Percentiles rank a stretch among this genome's conserved stretches.
Conservation (phyloP, 2,888 invertebrate species). For the Caprella mutica region DNA sequence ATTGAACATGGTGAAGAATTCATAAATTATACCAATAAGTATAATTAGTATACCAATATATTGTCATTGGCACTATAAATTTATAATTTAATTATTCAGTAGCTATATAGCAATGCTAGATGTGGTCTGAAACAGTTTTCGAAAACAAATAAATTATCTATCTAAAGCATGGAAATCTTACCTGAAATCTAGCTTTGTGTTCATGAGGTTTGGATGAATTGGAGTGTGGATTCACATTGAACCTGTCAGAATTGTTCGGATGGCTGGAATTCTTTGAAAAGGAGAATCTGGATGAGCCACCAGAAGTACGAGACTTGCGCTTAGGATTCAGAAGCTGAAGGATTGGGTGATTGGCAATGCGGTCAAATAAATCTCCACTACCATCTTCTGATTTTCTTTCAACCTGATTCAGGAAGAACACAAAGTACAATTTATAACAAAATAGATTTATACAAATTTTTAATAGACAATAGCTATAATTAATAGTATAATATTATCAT, state of each 20-base stretch:
- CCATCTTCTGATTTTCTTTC: conserved; percentile 27
- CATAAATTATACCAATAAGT: background rate
- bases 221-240: too few species aligned
- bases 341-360: conserved; percentile 34
- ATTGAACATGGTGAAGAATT: background rate
- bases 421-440: background rate
- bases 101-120: too few species aligned
- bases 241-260: too few species aligned
- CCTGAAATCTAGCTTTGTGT: too few species aligned
- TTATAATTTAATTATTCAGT: background rate
- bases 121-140: too few species aligned
- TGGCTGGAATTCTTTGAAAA: too few species aligned
- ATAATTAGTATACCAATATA: background rate
- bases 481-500: background rate
- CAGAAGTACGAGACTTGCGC: conserved; percentile 18
- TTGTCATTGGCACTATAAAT: background rate
- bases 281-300: too few species aligned
- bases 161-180: too few species aligned
- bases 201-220: too few species aligned
- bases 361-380: conserved; percentile 28
- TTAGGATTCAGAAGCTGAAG: conserved; percentile 27
- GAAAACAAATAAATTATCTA: too few species aligned
- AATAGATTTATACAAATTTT: background rate
- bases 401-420: conserved; percentile 18
- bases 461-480: background rate